Evolutionary conservation across 2,888 invertebrate species (phyloP).

Genomic region (Clistopyga incitator): DNA sequence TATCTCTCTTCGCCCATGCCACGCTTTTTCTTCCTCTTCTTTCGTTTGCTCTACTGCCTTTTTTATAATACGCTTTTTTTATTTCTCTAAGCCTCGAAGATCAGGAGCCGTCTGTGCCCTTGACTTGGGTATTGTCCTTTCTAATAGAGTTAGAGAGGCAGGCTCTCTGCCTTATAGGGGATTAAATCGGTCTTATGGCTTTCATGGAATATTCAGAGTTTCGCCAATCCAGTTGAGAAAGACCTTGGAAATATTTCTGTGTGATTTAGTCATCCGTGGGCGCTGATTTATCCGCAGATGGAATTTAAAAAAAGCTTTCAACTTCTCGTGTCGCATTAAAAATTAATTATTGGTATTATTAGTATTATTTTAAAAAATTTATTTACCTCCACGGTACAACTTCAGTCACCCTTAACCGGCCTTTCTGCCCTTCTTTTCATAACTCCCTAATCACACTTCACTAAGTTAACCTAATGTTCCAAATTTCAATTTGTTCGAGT

Average conservation of each 20-base stretch:
- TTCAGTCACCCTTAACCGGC: too few relatives aligned
- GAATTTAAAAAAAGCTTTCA: not conserved
- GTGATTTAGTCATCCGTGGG: not conserved
- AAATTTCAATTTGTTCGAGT: too few relatives aligned
- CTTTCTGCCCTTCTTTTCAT: not conserved
- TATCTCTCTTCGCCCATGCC: conserved; percentile 18
- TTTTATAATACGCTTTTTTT: conserved; percentile 1
- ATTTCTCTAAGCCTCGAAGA: not conserved
- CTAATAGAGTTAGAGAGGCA: not conserved
- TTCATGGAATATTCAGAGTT: not conserved
- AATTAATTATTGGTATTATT: not conserved
- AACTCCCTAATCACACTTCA: not conserved
- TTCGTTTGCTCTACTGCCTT: not conserved
- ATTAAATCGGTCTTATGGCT: not conserved
- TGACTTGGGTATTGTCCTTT: not conserved
- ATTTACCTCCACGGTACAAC: not conserved
- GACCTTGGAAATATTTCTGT: not conserved
- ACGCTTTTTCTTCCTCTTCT: not conserved
- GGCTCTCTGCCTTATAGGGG: not conserved
- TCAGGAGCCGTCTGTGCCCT: conserved; percentile 7
- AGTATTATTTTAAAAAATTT: not conserved
- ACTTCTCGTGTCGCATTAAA: not conserved
- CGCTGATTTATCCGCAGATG: not conserved
- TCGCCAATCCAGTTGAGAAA: not conserved
- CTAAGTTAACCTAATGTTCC: too few relatives aligned